Evolutionary conservation across 2,797 vertebrate species (phyloP).

Genomic region (Cirrhinus molitorella): DNA sequence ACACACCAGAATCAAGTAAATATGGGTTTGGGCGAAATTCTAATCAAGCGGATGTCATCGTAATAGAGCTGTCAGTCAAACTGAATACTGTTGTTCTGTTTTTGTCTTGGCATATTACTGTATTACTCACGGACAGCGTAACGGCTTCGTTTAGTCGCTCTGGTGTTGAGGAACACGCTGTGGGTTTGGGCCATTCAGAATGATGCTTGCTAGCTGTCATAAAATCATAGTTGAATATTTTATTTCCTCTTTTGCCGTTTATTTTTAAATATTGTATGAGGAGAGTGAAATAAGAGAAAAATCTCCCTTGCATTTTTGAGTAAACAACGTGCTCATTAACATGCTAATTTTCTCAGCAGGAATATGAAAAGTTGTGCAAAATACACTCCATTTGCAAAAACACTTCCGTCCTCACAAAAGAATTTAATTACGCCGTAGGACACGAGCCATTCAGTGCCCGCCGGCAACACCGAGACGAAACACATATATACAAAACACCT

Average conservation of each 20-base stretch:
- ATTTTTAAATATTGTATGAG: slow-evolving; percentile 66
- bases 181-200: slow-evolving; percentile 32
- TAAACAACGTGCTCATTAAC: slow-evolving; percentile 74
- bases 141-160: slow-evolving; percentile 28
- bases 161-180: not conserved
- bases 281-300: slow-evolving; percentile 39
- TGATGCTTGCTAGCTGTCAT: slow-evolving; percentile 47
- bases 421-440: slow-evolving; percentile 61
- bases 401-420: slow-evolving; percentile 53
- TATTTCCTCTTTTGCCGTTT: slow-evolving; percentile 67
- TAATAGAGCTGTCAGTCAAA: slow-evolving; percentile 48
- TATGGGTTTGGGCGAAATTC: slow-evolving; percentile 32
- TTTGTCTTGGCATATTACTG: slow-evolving; percentile 19
- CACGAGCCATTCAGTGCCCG: slow-evolving; percentile 52
- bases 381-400: slow-evolving; percentile 59
- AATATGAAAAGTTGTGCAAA: slow-evolving; percentile 63
- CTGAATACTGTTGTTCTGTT: slow-evolving; percentile 24
- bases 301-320: slow-evolving; percentile 62
- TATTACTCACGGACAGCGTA: slow-evolving; percentile 14
- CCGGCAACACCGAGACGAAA: slow-evolving; percentile 45
- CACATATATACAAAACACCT: slow-evolving; percentile 48
- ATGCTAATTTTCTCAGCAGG: slow-evolving; percentile 68
- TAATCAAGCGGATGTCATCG: slow-evolving; percentile 19
- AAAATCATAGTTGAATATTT: slow-evolving; percentile 61
- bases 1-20: slow-evolving; percentile 38